Conservation (phyloP, 2,797 vertebrate genomes). For the Babyrousa celebensis region DNA sequence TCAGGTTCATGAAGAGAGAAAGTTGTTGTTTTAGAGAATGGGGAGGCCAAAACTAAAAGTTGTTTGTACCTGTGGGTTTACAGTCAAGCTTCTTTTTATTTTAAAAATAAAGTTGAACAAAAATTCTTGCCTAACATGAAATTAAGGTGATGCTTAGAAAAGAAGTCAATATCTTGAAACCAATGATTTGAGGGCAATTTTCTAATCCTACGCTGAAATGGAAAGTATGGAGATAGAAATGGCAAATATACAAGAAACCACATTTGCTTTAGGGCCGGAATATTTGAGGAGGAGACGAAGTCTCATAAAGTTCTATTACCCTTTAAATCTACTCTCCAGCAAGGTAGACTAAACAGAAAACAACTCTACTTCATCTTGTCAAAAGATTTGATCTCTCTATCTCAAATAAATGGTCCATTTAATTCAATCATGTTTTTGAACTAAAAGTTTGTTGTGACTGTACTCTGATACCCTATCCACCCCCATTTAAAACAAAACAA, state of each 20-base stretch:
- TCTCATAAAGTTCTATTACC: neutral
- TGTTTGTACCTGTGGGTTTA: neutral
- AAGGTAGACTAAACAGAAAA: neutral
- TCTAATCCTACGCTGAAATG: neutral
- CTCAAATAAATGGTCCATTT: conserved; percentile 44
- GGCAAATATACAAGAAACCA: neutral
- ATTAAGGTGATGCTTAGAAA: conserved; percentile 6
- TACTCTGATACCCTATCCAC: neutral
- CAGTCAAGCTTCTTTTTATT: neutral
- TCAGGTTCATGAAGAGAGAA: neutral
- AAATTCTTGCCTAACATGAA: neutral
- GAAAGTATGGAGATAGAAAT: neutral
- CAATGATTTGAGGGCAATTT: neutral
- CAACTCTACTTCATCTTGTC: neutral
- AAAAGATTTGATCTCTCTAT: conserved; percentile 26
- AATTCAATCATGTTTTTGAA: conserved; percentile 10
- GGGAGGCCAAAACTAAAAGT: neutral
- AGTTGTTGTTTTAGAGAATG: neutral
- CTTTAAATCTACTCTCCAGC: conserved; percentile 9
- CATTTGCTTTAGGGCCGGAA: neutral
- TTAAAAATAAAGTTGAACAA: conserved; percentile 22
- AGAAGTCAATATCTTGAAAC: neutral
- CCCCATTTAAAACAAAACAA: neutral
- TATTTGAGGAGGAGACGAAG: neutral
- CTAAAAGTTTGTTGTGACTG: conserved; percentile 4